Base-by-base conservation (phyloP, 2,888 invertebrate genomes). In the Idaea biselata region DNA sequence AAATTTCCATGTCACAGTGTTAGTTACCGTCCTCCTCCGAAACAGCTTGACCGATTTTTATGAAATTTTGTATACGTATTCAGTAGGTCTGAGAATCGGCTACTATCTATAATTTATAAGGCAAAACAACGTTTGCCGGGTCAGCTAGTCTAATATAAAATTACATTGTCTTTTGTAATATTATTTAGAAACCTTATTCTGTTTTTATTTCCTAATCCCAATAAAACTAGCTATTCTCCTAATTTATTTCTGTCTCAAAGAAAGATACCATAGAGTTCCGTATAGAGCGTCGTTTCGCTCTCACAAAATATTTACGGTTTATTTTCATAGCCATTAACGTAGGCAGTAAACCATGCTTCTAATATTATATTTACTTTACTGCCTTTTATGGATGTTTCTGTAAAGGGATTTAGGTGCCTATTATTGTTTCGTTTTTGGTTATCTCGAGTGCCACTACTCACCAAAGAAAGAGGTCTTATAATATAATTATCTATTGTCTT, bases 261-360 rank as follows among this genome's bases (percentile, higher is more conserved):
- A 33, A 6, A 32, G 32, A 33, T 33, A 33, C 3, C 33, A 6
- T 33, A 44, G 44, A 44, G 44, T 44, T 44, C 44, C 44, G 44
- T 44, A 7, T 7, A 33, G 6, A 11, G 8, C 11, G 44, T 11
- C 44, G 44, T 44, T 44, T 44, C 14, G 17, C 18, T 56, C 73
- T 70, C 69, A 72, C 68, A 73, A 76, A 71, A 70, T 70, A 75
- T 73, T 77, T 69, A 76, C 69, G 67, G 70, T 70, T 67, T 69
- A 74, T 71, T 78, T 80, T 81, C 78, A 79, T 73, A 76, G 74
- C 64, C 73, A 73, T 81, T 76, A 79, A 68, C 71, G 72, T 63
- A 68, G 60, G 73, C 70, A 73, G 74, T 81, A 78, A 77, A 79
- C 17, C 18, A 44, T 44, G 44, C 44, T 44, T 44, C 44, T 44